Evolutionary conservation across 2,113 vertebrate species (phyloP).

Genomic region (Myrmecophaga tridactyla): DNA sequence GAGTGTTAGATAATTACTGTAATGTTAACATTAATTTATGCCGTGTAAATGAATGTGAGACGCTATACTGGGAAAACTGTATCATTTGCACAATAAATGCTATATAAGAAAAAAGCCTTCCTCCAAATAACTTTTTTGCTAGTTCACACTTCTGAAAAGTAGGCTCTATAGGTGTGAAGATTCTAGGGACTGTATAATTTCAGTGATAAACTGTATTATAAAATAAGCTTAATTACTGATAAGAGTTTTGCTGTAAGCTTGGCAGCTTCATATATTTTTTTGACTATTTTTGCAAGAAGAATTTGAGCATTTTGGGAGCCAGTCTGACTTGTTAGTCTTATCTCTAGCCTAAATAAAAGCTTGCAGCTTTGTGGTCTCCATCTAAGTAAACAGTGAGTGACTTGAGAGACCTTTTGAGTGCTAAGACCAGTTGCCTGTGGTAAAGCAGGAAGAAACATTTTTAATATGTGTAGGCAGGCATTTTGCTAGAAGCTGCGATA

Average conservation of each 20-base stretch:
- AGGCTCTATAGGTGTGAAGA: constrained; percentile 28
- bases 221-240: constrained; percentile 57
- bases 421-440: background rate
- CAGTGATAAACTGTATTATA: constrained; percentile 46
- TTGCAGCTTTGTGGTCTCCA: constrained; percentile 1
- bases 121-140: constrained; percentile 64
- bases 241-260: constrained; percentile 43
- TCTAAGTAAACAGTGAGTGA: background rate
- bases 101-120: constrained; percentile 42
- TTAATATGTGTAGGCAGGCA: background rate
- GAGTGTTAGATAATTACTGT: constrained; percentile 49
- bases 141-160: constrained; percentile 46
- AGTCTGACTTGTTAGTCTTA: background rate
- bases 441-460: constrained; percentile 3
- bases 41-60: constrained; percentile 65
- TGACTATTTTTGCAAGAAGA: constrained; percentile 23
- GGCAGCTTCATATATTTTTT: background rate
- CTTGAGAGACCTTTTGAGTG: background rate
- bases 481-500: background rate
- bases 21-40: constrained; percentile 69
- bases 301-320: constrained; percentile 28
- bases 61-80: constrained; percentile 37
- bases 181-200: constrained; percentile 33
- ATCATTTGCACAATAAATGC: constrained; percentile 52
- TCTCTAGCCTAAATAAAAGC: background rate